Conservation (phyloP, 2,797 vertebrate species). For the Chiroxiphia lanceolata region DNA sequence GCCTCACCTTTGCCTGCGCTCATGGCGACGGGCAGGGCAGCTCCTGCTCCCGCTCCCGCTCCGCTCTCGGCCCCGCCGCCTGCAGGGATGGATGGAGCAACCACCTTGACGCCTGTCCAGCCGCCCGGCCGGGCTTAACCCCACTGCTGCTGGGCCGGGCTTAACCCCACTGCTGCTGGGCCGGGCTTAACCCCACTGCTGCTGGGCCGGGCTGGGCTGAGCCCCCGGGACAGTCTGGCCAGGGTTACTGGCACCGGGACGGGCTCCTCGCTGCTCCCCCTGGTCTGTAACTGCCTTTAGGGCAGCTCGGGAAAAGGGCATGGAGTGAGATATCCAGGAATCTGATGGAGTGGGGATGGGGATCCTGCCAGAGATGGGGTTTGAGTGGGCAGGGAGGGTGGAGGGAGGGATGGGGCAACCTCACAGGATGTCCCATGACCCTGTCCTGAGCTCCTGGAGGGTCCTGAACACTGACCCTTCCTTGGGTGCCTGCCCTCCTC, state of each 20-base stretch:
- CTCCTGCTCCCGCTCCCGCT: neutral
- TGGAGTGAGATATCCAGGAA: accelerated
- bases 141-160: constrained; percentile 31
- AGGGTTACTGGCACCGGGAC: accelerated
- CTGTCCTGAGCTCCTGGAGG: neutral
- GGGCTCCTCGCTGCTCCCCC: neutral
- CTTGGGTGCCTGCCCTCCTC: neutral
- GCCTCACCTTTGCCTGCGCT: constrained; percentile 72
- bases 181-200: too few species aligned
- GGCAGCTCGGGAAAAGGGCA: neutral
- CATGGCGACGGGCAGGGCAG: constrained; percentile 51
- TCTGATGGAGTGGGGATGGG: neutral
- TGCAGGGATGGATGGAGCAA: constrained; percentile 58
- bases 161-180: too few species aligned
- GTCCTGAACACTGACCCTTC: neutral
- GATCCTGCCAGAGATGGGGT: neutral
- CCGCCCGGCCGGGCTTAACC: constrained; percentile 66
- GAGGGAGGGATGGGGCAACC: neutral
- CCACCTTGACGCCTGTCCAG: constrained; percentile 67
- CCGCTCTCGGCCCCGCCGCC: constrained; percentile 32
- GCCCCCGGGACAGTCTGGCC: accelerated
- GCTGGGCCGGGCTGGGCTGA: neutral
- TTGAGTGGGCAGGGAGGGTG: accelerated
- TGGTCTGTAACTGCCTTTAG: accelerated
- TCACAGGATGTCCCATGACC: accelerated